Evolutionary conservation across 2,888 invertebrate genomes (phyloP), one percentile per base, ranked within the genome.

Genomic region (Crossocerus cetratus): DNA sequence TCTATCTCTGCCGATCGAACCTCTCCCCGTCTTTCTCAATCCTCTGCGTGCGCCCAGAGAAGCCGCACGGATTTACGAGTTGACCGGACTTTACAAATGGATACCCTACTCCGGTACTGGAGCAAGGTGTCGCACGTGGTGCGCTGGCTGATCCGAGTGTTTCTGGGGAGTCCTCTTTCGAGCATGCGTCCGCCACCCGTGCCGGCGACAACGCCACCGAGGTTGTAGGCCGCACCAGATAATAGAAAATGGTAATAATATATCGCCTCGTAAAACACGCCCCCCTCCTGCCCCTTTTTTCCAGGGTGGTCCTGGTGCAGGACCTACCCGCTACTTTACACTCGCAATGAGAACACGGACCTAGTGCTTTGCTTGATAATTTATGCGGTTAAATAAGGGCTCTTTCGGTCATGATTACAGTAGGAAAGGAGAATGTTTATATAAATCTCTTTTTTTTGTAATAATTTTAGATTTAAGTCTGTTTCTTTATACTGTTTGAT

Each of bases 41-140:
- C 14, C 74, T 63, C 64, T 20, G 49, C 49, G 45, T 22, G 65
- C 76, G 74, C 43, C 63, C 60, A 56, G 32, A 32, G 64, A 67
- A 59, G 69, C 70, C 68, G 74, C 71, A 64, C 74, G 70, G 74
- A 81, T 81, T 81, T 81, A 81, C 65, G 75, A 72, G 77, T 72
- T 42, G 78, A 55, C 62, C 63, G 53, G 76, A 71, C 64, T 71
- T 74, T 67, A 78, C 74, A 69, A 80, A 81, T 70, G 81, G 76
- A 70, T 68, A 69, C 14, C 56, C 62, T 65, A 21, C 43, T 56
- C 70, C 44, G 78, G 80, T 80, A n/a, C 76, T 72, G 23, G 78
- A 66, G 71, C 68, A 72, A 65, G 67, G 73, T 77, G 71, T 78
- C 72, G 70, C 75, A 64, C 75, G 73, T 63, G 77, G 61, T 32